Conservation (phyloP, 2,797 vertebrate genomes). For the Macropus fuliginosus region DNA sequence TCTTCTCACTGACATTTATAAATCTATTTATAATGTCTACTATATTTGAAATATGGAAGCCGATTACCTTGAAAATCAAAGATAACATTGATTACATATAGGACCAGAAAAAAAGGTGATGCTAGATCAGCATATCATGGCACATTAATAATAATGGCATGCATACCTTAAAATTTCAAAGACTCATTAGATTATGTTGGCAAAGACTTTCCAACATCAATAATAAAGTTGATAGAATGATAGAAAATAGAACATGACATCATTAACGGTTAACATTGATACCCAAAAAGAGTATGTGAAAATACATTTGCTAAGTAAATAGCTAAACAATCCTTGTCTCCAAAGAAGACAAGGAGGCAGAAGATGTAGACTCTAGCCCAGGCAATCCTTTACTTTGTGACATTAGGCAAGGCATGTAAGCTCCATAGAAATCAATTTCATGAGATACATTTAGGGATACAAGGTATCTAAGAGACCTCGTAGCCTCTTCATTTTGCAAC, state of each 20-base stretch:
- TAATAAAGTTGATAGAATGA: background rate
- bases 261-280: background rate
- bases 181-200: background rate
- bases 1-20: background rate
- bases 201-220: background rate
- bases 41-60: background rate
- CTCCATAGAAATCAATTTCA: background rate
- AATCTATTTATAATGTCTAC: background rate
- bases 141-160: background rate
- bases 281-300: background rate
- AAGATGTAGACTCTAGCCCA: background rate
- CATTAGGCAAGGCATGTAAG: background rate
- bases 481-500: background rate
- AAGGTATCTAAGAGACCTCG: background rate
- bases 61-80: background rate
- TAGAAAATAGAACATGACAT: background rate
- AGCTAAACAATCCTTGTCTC: background rate
- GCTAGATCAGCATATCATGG: background rate
- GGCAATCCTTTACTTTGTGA: background rate
- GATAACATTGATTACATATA: background rate
- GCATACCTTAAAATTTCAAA: background rate
- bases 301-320: background rate
- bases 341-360: background rate
- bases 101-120: background rate
- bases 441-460: background rate